Evolutionary conservation across 2,797 vertebrate genomes (phyloP).

Genomic region (Chelon labrosus): DNA sequence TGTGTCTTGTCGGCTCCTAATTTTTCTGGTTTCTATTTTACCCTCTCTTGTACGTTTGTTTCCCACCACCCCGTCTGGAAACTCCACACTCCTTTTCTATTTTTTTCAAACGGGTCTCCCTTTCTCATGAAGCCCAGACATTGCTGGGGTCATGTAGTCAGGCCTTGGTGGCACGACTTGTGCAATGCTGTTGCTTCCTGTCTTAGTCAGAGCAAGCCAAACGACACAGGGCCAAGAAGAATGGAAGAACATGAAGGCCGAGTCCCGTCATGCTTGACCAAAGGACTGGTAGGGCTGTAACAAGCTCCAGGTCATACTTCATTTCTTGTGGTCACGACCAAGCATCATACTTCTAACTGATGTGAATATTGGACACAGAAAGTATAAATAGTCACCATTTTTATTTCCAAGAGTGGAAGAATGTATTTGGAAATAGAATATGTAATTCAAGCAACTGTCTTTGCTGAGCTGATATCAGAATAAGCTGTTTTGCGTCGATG

Average conservation of each 20-base stretch:
- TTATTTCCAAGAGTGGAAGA: background rate
- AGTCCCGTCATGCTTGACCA: conserved; percentile 17
- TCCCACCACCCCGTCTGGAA: conserved; percentile 34
- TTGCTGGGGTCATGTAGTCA: conserved; percentile 30
- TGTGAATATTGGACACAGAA: conserved; percentile 20
- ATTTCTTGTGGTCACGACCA: conserved; percentile 50
- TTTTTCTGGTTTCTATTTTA: conserved; percentile 45
- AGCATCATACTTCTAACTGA: conserved; percentile 9
- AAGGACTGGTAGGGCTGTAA: conserved; percentile 32
- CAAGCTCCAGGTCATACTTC: conserved; percentile 46
- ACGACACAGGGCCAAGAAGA: conserved; percentile 20
- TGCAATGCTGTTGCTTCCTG: conserved; percentile 33
- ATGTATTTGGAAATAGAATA: no score
- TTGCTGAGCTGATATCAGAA: no score
- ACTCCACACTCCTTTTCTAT: background rate
- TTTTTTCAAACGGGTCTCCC: background rate
- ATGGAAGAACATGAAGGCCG: conserved; percentile 17
- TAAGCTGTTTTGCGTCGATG: background rate
- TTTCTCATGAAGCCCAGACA: conserved; percentile 22
- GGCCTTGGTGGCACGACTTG: conserved; percentile 24
- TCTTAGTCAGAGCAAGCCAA: conserved; percentile 31
- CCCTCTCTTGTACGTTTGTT: conserved; percentile 31
- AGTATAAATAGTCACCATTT: background rate
- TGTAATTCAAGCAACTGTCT: no score
- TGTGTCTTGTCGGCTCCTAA: conserved; percentile 20